These are phyloP conservation scores for Tachuris rubrigastra DNA, from an alignment of 2,113 vertebrate genomes.

Conservation along the genomic window DNA sequence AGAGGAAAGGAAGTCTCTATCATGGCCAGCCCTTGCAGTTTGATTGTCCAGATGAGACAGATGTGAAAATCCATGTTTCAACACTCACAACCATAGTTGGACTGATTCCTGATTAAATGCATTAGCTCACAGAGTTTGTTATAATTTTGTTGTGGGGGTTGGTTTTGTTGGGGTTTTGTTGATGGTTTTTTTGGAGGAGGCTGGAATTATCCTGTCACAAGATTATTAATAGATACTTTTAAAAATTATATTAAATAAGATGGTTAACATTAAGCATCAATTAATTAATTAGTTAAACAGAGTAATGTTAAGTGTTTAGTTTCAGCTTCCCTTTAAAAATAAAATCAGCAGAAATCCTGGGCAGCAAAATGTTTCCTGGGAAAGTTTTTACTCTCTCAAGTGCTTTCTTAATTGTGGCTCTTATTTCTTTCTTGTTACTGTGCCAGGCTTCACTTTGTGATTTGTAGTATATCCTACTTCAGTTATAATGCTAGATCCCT, in stretches of 20 bases:
- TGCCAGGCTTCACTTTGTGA: background rate
- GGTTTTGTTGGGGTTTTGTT: background rate
- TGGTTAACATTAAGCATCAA: background rate
- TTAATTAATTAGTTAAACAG: background rate
- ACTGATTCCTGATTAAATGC: background rate
- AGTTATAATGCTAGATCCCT: slow-evolving; percentile 23
- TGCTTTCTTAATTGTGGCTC: background rate
- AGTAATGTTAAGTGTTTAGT: background rate
- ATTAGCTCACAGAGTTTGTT: slow-evolving; percentile 66
- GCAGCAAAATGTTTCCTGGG: background rate
- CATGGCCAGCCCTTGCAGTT: slow-evolving; percentile 51
- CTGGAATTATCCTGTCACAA: slow-evolving; percentile 53
- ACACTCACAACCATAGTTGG: slow-evolving; percentile 73
- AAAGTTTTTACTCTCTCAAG: background rate
- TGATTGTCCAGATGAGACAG: slow-evolving; percentile 70
- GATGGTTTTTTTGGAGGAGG: background rate
- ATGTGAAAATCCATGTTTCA: slow-evolving; percentile 77
- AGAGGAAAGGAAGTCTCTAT: slow-evolving; percentile 51
- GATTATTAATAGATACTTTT: background rate
- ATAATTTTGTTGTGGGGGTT: background rate
- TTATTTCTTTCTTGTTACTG: background rate
- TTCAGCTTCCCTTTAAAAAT: background rate
- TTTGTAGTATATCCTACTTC: background rate
- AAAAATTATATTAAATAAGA: background rate
- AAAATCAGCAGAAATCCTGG: background rate